A percentile compares a stretch with the other conserved stretches of the same genome.
These are phyloP conservation scores for Drosophila kikkawai DNA, from an alignment of 1,140 invertebrate genomes.

Conservation along the genomic window DNA sequence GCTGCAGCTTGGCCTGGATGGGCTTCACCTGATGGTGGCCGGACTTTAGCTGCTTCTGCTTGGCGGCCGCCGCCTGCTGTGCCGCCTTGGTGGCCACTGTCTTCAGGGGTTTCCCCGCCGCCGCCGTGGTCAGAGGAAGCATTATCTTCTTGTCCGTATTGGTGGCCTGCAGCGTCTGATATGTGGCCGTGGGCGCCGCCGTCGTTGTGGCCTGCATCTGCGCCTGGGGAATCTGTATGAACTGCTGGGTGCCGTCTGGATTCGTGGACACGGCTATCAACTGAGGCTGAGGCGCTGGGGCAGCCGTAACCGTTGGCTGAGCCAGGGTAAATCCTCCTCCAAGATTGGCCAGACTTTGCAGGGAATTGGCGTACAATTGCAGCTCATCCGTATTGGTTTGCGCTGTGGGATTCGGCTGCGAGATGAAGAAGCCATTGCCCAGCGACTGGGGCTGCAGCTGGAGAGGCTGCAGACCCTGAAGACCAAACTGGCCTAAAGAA, in stretches of 20 bases:
- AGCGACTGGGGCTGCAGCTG: conserved; percentile 74
- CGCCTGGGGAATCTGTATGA: conserved; percentile 74
- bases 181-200: conserved; percentile 48
- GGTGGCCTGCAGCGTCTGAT: conserved; percentile 75
- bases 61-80: conserved; percentile 69
- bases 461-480: conserved; percentile 64
- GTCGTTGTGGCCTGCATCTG: conserved; percentile 22
- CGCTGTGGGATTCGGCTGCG: conserved; percentile 54
- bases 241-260: conserved; percentile 77
- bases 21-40: conserved; percentile 69
- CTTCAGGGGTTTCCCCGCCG: conserved; percentile 64
- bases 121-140: conserved; percentile 46
- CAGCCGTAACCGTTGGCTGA: conserved; percentile 54
- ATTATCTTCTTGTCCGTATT: conserved; percentile 81
- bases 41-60: conserved; percentile 73
- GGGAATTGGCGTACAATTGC: conserved; percentile 72
- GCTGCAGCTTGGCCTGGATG: conserved; percentile 72
- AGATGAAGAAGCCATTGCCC: conserved; percentile 77
- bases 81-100: conserved; percentile 73
- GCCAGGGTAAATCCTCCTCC: conserved; percentile 71
- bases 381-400: conserved; percentile 57
- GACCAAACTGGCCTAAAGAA: conserved; percentile 78
- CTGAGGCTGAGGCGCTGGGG: conserved; percentile 61
- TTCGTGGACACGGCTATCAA: conserved; percentile 78
- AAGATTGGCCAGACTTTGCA: conserved; percentile 75